These are phyloP conservation scores for Drosophila ohnishii DNA, from an alignment of 1,140 invertebrate species.

Conservation along the genomic window DNA sequence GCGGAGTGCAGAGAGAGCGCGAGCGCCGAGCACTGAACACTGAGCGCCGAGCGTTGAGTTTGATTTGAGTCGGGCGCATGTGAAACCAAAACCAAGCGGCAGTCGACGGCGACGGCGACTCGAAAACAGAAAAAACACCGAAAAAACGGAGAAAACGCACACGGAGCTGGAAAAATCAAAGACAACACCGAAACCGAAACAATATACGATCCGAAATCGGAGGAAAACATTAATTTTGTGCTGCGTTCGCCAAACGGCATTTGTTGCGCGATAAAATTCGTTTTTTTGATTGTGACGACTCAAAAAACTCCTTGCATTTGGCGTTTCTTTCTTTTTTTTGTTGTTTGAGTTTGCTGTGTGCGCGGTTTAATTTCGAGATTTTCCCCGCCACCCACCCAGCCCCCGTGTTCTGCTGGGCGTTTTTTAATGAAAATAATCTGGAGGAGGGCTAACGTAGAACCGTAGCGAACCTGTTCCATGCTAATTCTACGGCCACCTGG, in stretches of 20 bases:
- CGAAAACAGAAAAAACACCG: conserved; percentile 21
- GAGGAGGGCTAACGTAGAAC: conserved; percentile 20
- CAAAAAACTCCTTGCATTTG: neutral
- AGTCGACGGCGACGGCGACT: conserved; percentile 67
- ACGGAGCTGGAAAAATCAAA: conserved; percentile 62
- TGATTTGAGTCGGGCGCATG: conserved; percentile 42
- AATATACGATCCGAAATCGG: conserved; percentile 15
- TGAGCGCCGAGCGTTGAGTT: conserved; percentile 15
- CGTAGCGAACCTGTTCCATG: conserved; percentile 65
- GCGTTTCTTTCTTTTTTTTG: conserved; percentile 22
- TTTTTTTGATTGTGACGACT: conserved; percentile 13
- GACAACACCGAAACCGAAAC: conserved; percentile 48
- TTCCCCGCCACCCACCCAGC: neutral
- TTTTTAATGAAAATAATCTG: conserved; percentile 14
- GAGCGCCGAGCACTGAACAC: conserved; percentile 4
- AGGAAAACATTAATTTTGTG: conserved; percentile 19
- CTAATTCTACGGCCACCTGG: conserved; percentile 70
- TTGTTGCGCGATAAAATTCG: conserved; percentile 8
- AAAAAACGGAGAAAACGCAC: conserved; percentile 31
- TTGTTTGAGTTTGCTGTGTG: conserved; percentile 35
- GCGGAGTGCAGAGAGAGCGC: conserved; percentile 12
- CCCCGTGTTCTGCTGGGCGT: neutral
- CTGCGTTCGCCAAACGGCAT: conserved; percentile 22
- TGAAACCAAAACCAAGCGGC: conserved; percentile 64
- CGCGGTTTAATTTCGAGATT: conserved; percentile 31